Conservation (phyloP, 1,140 invertebrate species). For the Drosophila tani region DNA sequence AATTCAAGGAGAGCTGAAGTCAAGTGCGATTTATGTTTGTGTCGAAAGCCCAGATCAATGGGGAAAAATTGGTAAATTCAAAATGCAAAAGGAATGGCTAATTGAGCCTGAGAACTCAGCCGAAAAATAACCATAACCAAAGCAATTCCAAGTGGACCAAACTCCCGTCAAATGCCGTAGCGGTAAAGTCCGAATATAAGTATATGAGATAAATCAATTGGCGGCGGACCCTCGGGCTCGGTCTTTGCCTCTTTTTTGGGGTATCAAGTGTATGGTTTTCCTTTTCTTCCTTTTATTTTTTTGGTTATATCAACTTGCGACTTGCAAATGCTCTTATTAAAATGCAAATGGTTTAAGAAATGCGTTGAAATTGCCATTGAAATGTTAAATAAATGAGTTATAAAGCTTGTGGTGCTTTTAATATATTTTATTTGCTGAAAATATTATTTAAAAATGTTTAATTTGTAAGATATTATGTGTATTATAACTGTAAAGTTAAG, state of each 20-base stretch:
- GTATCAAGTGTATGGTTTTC: conserved; percentile 22
- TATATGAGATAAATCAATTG: conserved; percentile 54
- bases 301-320: not conserved
- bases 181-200: conserved; percentile 21
- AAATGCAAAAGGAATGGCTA: conserved; percentile 43
- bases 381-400: not conserved
- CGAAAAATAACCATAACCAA: not conserved
- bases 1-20: conserved; percentile 8
- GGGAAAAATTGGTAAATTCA: conserved; percentile 13
- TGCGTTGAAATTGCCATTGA: too few species aligned
- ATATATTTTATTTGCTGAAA: not conserved
- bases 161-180: conserved; percentile 10
- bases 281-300: not conserved
- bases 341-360: not conserved
- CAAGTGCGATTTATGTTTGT: conserved; percentile 29
- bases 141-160: conserved; percentile 16
- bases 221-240: conserved; percentile 34
- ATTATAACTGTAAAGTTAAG: too few species aligned
- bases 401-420: not conserved
- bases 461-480: too few species aligned
- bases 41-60: conserved; percentile 18
- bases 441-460: not conserved
- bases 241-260: conserved; percentile 12
- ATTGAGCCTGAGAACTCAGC: conserved; percentile 43
- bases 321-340: conserved; percentile 7